Base-by-base conservation (phyloP, 2,888 invertebrate genomes). In the Ectobius pallidus region DNA sequence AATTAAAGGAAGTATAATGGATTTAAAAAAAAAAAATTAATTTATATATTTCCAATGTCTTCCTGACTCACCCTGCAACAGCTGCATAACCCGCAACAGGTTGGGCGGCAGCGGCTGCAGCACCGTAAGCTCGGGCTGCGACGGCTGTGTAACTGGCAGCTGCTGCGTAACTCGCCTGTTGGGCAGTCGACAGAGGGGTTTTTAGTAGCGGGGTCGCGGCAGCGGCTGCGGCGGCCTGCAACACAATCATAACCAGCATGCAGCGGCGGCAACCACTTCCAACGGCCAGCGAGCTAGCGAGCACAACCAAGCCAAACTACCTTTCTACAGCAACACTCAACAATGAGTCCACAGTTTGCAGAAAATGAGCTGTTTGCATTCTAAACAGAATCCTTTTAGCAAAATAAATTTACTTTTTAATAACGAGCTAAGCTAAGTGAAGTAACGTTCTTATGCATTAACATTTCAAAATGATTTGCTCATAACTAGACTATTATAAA, bases 101-200 rank as follows among this genome's bases (percentile, higher is more conserved):
- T 85, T 89, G 88, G 80, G 88, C 88, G 77, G 89, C 89, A 76
- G 89, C 90, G 75, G 93, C 92, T 78, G 89, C 90, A 75, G 92
- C 92, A 78, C 91, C 91, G 79, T 92, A 92, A 77, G 93, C 94
- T 78, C 93, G 87, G 77, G 93, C 93, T 77, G 94, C 94, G 42
- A 93, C 94, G 76, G 93, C 93, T 81, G 94, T 93, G 85, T 94
- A 94, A 77, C 92, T 92, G 72, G 93, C 94, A 79, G 94, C 94
- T 76, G 93, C 93, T 81, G 94, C 93, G 81, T 94, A 94, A 79
- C 92, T 92, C 77, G 92, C 92, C 87, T 94, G 93, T 87, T 93
- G 94, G 83, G 93, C 92, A 83, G 89, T 87, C 83, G 90, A 92
- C 85, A 92, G 87, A 83, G 93, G 93, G 76, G 93, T 92, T 88